phyloP scores from a whole-genome alignment of 2,113 vertebrate species.

The Brachyistius frenatus region DNA sequence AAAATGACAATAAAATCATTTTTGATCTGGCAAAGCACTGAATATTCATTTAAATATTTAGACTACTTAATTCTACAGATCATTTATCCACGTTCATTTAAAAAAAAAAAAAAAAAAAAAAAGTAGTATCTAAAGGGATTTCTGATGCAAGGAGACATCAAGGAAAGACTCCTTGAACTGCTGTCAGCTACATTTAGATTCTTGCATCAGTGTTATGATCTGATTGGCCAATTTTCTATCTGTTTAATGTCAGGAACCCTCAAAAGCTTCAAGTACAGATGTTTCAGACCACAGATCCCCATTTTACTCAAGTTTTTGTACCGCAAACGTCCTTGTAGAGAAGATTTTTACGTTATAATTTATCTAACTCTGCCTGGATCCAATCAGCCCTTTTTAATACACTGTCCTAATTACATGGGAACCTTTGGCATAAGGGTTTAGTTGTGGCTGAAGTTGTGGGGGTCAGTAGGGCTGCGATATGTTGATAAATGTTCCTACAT shows the following conservation, averaged over 20 bases:
- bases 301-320: conserved; percentile 5
- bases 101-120: too few relatives aligned
- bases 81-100: too few relatives aligned
- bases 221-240: not conserved
- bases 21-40: too few relatives aligned
- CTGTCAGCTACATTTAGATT: not conserved
- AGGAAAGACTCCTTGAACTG: not conserved
- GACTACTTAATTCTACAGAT: too few relatives aligned
- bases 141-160: not conserved
- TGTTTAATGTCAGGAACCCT: conserved; percentile 25
- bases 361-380: conserved; percentile 1
- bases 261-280: not conserved
- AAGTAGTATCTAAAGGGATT: too few relatives aligned
- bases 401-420: not conserved
- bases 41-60: too few relatives aligned
- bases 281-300: not conserved
- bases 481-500: not conserved
- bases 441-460: conserved; percentile 9
- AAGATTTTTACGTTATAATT: not conserved
- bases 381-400: not conserved
- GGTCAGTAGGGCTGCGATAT: not conserved
- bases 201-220: not conserved
- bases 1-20: too few relatives aligned
- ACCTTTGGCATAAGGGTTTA: not conserved
- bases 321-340: not conserved